These are phyloP conservation scores for Peucedramus taeniatus DNA, from an alignment of 2,113 vertebrate species.

Conservation along the genomic window DNA sequence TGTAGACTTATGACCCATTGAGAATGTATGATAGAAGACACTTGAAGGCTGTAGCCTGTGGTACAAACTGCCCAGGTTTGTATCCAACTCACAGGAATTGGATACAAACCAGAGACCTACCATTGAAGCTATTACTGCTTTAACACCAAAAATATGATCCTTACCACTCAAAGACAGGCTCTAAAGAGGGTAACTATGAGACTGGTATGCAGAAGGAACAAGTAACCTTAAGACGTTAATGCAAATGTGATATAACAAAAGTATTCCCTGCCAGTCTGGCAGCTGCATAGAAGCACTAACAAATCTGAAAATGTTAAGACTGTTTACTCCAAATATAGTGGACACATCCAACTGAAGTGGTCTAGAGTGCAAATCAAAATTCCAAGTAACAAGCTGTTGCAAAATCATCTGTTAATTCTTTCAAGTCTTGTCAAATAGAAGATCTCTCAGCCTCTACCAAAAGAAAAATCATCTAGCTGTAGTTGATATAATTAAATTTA, in stretches of 20 bases:
- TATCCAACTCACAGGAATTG: not conserved
- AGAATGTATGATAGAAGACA: not conserved
- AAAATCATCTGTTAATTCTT: constrained; percentile 1
- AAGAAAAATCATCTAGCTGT: not conserved
- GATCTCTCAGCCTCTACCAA: not conserved
- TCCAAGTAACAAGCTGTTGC: not conserved
- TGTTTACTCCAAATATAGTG: not conserved
- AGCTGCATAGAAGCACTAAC: not conserved
- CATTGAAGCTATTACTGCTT: not conserved
- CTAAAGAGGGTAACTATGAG: not conserved
- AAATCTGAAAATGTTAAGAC: not conserved
- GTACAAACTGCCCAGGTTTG: not conserved
- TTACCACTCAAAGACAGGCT: not conserved
- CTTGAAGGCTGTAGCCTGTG: not conserved
- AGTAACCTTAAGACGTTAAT: not conserved
- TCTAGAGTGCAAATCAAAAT: not conserved
- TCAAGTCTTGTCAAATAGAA: not conserved
- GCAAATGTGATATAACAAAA: not conserved
- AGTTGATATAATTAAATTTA: not conserved
- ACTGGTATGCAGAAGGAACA: not conserved
- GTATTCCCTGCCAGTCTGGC: not conserved
- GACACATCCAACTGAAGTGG: not conserved
- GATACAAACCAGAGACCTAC: not conserved
- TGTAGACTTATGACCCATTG: not conserved
- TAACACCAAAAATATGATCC: not conserved